A percentile compares a stretch with the other conserved stretches of the same genome.
Conservation (phyloP, 2,888 invertebrate species). For the Cephus runcator region DNA sequence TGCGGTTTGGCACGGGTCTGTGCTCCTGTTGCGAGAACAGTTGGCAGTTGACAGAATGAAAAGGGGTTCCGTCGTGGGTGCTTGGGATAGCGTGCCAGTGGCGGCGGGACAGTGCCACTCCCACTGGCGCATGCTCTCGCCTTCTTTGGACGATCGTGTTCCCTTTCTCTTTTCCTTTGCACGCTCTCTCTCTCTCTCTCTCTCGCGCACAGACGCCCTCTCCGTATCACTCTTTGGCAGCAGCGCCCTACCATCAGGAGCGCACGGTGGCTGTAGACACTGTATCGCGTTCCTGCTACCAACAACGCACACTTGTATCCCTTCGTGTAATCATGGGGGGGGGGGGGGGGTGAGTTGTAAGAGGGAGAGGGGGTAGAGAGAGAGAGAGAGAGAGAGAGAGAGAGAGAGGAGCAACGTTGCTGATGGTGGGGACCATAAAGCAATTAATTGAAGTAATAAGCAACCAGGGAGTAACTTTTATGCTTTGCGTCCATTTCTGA, state of each 20-base stretch:
- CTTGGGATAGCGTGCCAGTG: slow-evolving; percentile 38
- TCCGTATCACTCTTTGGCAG: background rate
- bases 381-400: too few relatives aligned
- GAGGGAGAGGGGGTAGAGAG: too few relatives aligned
- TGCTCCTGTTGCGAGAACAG: slow-evolving; percentile 43
- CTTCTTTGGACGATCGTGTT: slow-evolving; percentile 8
- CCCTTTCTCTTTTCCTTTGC: slow-evolving; percentile 1
- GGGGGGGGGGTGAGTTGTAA: too few relatives aligned
- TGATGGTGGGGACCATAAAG: slow-evolving; percentile 35
- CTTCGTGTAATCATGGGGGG: too few relatives aligned
- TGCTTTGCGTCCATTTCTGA: slow-evolving; percentile 21
- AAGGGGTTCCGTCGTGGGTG: slow-evolving; percentile 56
- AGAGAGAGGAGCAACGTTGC: background rate
- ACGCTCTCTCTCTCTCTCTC: slow-evolving; percentile 5
- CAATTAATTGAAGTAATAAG: slow-evolving; percentile 48
- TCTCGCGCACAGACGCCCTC: background rate
- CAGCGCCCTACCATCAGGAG: too few relatives aligned
- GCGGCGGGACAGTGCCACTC: slow-evolving; percentile 53
- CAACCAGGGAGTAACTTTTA: slow-evolving; percentile 31
- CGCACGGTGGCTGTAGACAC: too few relatives aligned
- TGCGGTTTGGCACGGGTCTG: slow-evolving; percentile 28
- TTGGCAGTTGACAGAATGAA: slow-evolving; percentile 56
- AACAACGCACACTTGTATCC: too few relatives aligned
- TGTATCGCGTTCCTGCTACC: too few relatives aligned
- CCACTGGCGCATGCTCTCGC: slow-evolving; percentile 60